phyloP scores from a whole-genome alignment of 2,113 vertebrate genomes.

The Dromaius novaehollandiae region DNA sequence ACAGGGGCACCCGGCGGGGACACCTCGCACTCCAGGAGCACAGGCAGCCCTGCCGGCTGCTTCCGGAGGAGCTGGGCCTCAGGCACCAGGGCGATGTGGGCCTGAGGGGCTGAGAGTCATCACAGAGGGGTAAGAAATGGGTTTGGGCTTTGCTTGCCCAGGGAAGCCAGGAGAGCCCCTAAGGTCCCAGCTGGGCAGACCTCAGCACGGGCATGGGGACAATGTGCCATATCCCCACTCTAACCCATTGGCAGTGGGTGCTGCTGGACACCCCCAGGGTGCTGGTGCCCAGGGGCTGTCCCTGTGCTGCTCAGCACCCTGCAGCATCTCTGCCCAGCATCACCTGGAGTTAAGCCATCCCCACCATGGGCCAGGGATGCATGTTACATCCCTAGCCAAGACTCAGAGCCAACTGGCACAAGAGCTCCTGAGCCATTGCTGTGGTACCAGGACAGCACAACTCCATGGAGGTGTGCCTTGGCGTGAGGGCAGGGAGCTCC shows the following conservation, averaged over 20 bases:
- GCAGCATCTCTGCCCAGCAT: not conserved
- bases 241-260: not conserved
- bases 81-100: not conserved
- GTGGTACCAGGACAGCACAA: not conserved
- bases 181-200: not conserved
- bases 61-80: not conserved
- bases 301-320: not conserved
- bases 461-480: not conserved
- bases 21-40: constrained; percentile 92
- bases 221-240: not conserved
- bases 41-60: constrained; percentile 61
- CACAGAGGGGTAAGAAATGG: fast-evolving
- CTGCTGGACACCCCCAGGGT: not conserved
- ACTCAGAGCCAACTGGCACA: not conserved
- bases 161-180: not conserved
- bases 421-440: not conserved
- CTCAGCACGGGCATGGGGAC: not conserved
- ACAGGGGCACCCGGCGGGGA: constrained; percentile 78
- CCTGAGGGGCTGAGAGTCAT: constrained; percentile 30
- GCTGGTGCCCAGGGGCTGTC: not conserved
- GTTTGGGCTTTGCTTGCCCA: no score
- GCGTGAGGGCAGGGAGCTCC: not conserved
- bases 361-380: not conserved
- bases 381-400: not conserved
- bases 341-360: not conserved